These are phyloP conservation scores for Xestia c-nigrum DNA, from an alignment of 2,888 invertebrate genomes.

Conservation along the genomic window DNA sequence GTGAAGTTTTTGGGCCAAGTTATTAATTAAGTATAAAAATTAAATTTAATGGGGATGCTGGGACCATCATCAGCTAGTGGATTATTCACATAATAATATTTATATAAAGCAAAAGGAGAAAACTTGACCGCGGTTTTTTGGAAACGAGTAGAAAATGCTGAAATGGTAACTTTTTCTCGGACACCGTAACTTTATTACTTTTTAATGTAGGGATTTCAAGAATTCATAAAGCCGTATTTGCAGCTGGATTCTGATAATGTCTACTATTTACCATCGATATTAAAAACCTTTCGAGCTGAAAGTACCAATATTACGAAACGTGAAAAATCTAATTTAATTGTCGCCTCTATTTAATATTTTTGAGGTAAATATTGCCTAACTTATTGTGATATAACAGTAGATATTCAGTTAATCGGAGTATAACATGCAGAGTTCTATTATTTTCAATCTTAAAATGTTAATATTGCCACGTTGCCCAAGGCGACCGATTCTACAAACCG, in stretches of 20 bases:
- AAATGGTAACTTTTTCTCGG: background rate
- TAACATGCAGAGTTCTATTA: background rate
- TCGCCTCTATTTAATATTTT: conserved; percentile 3
- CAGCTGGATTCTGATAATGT: conserved; percentile 17
- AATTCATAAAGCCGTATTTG: conserved; percentile 29
- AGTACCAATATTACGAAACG: conserved; percentile 26
- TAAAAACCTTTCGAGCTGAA: conserved; percentile 20
- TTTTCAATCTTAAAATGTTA: background rate
- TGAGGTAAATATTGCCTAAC: background rate
- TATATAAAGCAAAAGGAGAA: conserved; percentile 5
- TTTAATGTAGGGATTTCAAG: conserved; percentile 17
- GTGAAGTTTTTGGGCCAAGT: conserved; percentile 19
- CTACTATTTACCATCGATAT: conserved; percentile 32
- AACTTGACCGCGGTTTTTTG: background rate
- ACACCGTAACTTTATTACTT: conserved; percentile 8
- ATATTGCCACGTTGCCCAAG: background rate
- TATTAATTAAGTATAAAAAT: conserved; percentile 10
- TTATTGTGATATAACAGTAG: background rate
- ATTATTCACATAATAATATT: conserved; percentile 2
- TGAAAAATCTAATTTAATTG: conserved; percentile 12
- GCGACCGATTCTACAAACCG: background rate
- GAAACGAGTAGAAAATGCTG: conserved; percentile 15
- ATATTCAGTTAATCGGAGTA: background rate
- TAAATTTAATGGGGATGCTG: conserved; percentile 16
- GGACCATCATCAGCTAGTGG: background rate